A percentile compares a stretch with the other conserved stretches of the same genome.
Conservation (phyloP, 2,888 invertebrate species). For the Andrena marginata region DNA sequence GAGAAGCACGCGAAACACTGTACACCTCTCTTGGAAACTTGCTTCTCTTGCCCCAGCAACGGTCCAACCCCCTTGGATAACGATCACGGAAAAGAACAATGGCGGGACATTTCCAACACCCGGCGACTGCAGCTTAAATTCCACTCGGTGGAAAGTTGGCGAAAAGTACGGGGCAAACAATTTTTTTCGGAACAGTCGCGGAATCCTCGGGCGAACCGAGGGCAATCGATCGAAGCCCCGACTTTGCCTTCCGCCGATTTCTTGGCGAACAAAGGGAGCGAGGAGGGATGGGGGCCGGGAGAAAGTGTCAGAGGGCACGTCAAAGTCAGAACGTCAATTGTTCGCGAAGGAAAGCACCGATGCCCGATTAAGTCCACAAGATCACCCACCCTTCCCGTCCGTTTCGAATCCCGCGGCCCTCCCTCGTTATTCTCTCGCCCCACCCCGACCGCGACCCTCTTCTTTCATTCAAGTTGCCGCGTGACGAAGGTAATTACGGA, state of each 20-base stretch:
- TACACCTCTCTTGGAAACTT: slow-evolving; percentile 11
- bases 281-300: slow-evolving; percentile 33
- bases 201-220: slow-evolving; percentile 16
- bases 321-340: slow-evolving; percentile 64
- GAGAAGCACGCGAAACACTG: slow-evolving; percentile 10
- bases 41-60: slow-evolving; percentile 3
- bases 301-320: slow-evolving; percentile 58
- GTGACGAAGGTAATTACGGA: slow-evolving; percentile 45
- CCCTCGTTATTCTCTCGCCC: background rate
- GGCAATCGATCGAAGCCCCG: slow-evolving; percentile 42
- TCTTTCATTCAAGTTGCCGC: slow-evolving; percentile 24
- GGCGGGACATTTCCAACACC: background rate
- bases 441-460: background rate
- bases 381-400: slow-evolving; percentile 52
- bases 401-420: slow-evolving; percentile 33
- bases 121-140: background rate
- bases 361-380: slow-evolving; percentile 62
- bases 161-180: background rate
- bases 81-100: background rate
- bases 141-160: background rate
- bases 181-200: background rate
- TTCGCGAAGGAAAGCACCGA: slow-evolving; percentile 58
- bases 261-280: slow-evolving; percentile 48
- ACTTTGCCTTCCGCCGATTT: slow-evolving; percentile 36
- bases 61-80: background rate